These are phyloP conservation scores for Thermophis baileyi DNA, from an alignment of 2,113 vertebrate species.

Conservation along the genomic window DNA sequence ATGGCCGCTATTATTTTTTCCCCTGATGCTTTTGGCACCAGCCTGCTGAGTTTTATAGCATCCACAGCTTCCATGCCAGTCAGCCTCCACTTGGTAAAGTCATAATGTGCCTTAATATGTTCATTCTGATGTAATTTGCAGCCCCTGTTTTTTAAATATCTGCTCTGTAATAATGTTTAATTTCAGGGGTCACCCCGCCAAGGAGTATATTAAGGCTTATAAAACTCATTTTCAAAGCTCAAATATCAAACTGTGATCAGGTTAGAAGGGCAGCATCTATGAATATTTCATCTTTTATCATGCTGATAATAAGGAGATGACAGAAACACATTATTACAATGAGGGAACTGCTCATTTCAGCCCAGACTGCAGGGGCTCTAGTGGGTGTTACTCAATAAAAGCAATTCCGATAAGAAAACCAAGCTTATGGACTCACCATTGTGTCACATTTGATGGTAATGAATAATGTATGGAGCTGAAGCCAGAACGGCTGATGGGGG, in stretches of 20 bases:
- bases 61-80: slow-evolving; percentile 66
- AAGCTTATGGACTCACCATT: slow-evolving; percentile 92
- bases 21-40: slow-evolving; percentile 85
- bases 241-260: slow-evolving; percentile 99
- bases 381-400: slow-evolving; percentile 93
- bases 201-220: slow-evolving; percentile 99
- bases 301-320: slow-evolving; percentile 99
- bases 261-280: slow-evolving; percentile 99
- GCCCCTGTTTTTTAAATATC: slow-evolving; percentile 99
- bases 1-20: slow-evolving; percentile 89
- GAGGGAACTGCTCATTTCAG: slow-evolving; percentile 99
- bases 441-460: slow-evolving; percentile 97
- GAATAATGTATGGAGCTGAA: slow-evolving; percentile 91
- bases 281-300: slow-evolving; percentile 99
- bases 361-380: slow-evolving; percentile 84
- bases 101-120: slow-evolving; percentile 99
- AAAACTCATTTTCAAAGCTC: slow-evolving; percentile 99
- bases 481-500: slow-evolving; percentile 43
- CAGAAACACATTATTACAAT: slow-evolving; percentile 99
- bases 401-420: slow-evolving; percentile 95
- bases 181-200: slow-evolving; percentile 99
- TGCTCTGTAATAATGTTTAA: slow-evolving; percentile 99
- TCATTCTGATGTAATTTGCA: slow-evolving; percentile 99
- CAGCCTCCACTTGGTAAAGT: slow-evolving; percentile 93
- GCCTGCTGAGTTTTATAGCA: slow-evolving; percentile 75